Base-by-base conservation (phyloP, 1,140 invertebrate species). In the Archegozetes longisetosus region DNA sequence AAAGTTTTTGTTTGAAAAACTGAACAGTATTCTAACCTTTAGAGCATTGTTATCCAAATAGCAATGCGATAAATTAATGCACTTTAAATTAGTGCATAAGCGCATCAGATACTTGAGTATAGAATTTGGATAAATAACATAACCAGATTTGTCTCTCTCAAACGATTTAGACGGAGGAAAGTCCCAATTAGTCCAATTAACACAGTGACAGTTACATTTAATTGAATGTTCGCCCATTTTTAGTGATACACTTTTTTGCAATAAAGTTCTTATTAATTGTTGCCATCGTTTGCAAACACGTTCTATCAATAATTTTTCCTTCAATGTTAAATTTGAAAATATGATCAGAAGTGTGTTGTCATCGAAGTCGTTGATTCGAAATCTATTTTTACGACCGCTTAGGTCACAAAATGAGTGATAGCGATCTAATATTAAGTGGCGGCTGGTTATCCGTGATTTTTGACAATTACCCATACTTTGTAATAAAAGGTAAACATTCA, bases 211-310 rank as follows among this genome's bases (percentile, higher is more conserved):
- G 32, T 58, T 58, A 47, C 57, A 58, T 47, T 58, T 58, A 17
- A 58, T 25, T 2, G 57, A 58, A 25, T 58, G 57, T 53, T 58
- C 57, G 47, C 57, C 57, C 1, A 58, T 58, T 40, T 58, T 58
- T 9, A 58, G n/a, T 20, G 57, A 58, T 20, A 47, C 57, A n/a
- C 32, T 14, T 13, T 40, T 6, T 23, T 24, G 48, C 4, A 58
- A 25, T 40, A 47, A 58, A 12, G 2, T 3, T 29, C 48, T 20
- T 2, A 58, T 51, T 14, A 58, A 46, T 17, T 3, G n/a, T 25
- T 58, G 57, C 57, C 57, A 58, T 2, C 57, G 46, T 27, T 27
- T 40, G 24, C 57, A 58, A 23, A 58, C 57, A 20, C 57, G 57
- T 24, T 50, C 47, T n/a, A 24, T 27, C 12, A 17, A 40, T 24